Percentiles rank a stretch among this genome's conserved stretches.
phyloP scores from a whole-genome alignment of 2,888 invertebrate species.

The Perizoma affinitatum region DNA sequence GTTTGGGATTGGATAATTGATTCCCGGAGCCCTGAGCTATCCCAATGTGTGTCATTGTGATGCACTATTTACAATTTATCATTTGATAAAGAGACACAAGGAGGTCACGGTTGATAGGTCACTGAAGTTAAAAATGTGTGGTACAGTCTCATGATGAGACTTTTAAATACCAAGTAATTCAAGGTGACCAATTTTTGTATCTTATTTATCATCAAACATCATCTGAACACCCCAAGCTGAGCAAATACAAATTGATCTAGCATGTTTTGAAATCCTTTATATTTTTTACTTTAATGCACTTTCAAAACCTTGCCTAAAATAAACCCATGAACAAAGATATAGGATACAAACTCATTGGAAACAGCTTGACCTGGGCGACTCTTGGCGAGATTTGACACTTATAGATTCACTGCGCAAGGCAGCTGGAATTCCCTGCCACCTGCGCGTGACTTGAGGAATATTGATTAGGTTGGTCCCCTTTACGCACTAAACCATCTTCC shows the following conservation, averaged over 20 bases:
- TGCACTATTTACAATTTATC: constrained; percentile 4
- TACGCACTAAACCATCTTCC: constrained; percentile 9
- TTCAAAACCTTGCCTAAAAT: no score
- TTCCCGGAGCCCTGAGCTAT: constrained; percentile 18
- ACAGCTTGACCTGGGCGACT: constrained; percentile 5
- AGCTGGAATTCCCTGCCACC: constrained; percentile 34
- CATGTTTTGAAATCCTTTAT: no score
- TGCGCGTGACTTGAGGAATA: constrained; percentile 32
- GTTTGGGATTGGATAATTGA: constrained; percentile 28
- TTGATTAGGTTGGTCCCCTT: constrained; percentile 25
- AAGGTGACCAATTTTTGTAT: no score
- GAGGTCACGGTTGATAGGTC: constrained; percentile 10
- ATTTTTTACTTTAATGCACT: no score
- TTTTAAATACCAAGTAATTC: no score
- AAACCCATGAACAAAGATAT: no score
- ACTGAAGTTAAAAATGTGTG: not conserved
- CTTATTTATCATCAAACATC: no score
- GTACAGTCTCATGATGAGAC: not conserved
- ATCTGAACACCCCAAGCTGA: no score
- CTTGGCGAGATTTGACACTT: constrained; percentile 34
- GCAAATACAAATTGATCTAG: no score
- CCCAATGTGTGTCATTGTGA: constrained; percentile 15
- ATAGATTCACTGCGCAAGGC: constrained; percentile 26
- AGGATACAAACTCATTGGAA: no score
- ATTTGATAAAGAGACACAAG: not conserved